Evolutionary conservation across 2,113 vertebrate genomes (phyloP), one percentile per base, ranked within the genome.

Genomic region (Pachyramphus minor): DNA sequence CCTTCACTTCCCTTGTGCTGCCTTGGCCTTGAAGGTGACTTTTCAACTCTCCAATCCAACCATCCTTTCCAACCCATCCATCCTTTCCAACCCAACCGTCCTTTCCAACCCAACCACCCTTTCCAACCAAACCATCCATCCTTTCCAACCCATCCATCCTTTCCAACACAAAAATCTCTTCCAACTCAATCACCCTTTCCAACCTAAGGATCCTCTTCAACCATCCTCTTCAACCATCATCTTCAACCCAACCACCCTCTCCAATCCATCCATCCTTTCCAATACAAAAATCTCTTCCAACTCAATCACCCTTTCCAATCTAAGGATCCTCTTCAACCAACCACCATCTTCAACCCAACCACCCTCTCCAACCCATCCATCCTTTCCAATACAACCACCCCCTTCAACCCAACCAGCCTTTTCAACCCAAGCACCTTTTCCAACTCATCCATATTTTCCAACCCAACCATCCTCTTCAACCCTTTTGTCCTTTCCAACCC

Each of bases 371-470:
- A 17, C 16, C 37, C 35, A 41, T 1, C 13, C 27, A 6, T 2
- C 5, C 42, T 60, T 16, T 24, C 6, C 50, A 24, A 6, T 3
- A 5, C 28, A 77, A 3, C 5, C 13, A 15, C 3, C 35, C 23
- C 47, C 6, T 42, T 3, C 30, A 33, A 5, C 6, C 37, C 37
- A 25, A 3, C 4, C n/a, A 24, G 2, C 1, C 12, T 24, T 47
- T 12, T 2, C 21, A 24, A 24, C 3, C 9, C 27, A 39, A 2
- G 1, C 12, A 21, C 4, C 4, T 5, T 60, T 47, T 13, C 27
- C 20, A 37, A 53, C 52, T 28, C 52, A 53, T 17, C 53, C 53
- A 33, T 8, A 8, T 31, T 56, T 33, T 10, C 30, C 53, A 31
- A 12, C 6, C 9, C 33, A 47, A 0, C 4, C 35, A 28, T 28